These are phyloP conservation scores for Corythoichthys intestinalis DNA, from an alignment of 2,113 vertebrate species.

Conservation along the genomic window DNA sequence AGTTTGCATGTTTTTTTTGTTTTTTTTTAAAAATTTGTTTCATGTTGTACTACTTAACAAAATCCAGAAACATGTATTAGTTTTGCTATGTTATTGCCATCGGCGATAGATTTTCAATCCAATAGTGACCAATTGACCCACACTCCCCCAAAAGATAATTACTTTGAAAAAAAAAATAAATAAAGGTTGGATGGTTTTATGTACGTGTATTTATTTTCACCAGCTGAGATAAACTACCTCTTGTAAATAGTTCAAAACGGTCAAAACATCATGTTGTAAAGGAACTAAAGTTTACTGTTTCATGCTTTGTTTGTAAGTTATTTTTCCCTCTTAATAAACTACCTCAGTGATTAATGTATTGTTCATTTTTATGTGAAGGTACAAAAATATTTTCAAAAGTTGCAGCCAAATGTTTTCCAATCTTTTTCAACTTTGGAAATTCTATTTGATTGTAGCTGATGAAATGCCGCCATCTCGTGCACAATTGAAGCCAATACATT, in stretches of 20 bases:
- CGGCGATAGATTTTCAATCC: too few relatives aligned
- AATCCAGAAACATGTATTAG: too few relatives aligned
- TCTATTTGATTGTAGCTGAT: not conserved
- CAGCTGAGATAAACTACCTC: not conserved
- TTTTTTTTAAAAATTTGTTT: too few relatives aligned
- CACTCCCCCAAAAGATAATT: not conserved
- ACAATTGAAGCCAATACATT: not conserved
- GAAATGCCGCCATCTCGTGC: not conserved
- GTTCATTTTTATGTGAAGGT: not conserved
- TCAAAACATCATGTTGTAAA: not conserved
- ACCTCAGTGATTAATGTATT: not conserved
- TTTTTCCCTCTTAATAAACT: not conserved
- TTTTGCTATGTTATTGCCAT: too few relatives aligned
- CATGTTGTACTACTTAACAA: too few relatives aligned
- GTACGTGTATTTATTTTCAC: not conserved
- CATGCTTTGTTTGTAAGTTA: not conserved
- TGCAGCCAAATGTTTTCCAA: too few relatives aligned
- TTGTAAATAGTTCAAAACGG: not conserved
- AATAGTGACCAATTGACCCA: too few relatives aligned
- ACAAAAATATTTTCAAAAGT: too few relatives aligned
- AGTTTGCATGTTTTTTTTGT: too few relatives aligned
- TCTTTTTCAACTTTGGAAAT: too few relatives aligned
- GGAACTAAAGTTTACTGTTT: not conserved
- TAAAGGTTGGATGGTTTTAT: not conserved
- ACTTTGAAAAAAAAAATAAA: not conserved